A percentile compares a stretch with the other conserved stretches of the same genome.
Evolutionary conservation across 2,113 vertebrate genomes (phyloP).

Genomic region (Bos javanicus): DNA sequence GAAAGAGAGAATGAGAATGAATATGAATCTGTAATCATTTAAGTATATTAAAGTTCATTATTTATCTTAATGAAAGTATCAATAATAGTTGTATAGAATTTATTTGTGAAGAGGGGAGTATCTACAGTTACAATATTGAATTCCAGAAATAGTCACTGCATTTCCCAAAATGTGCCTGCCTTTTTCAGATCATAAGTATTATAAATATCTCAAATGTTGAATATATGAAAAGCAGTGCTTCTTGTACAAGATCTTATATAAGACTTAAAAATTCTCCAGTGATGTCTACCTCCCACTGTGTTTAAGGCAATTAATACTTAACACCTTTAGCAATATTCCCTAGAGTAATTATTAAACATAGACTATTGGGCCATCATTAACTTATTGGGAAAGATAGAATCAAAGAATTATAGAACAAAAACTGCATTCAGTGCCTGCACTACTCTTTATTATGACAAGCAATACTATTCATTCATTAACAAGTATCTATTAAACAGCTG

Average conservation of each 20-base stretch:
- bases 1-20: neutral
- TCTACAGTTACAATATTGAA: neutral
- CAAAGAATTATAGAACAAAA: neutral
- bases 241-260: neutral
- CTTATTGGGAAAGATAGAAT: constrained; percentile 18
- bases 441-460: neutral
- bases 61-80: neutral
- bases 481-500: neutral
- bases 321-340: constrained; percentile 39
- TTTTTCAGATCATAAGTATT: neutral
- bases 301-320: constrained; percentile 54
- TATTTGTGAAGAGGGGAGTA: neutral
- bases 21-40: neutral
- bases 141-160: neutral
- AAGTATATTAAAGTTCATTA: neutral
- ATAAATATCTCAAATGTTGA: constrained; percentile 19
- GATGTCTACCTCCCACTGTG: neutral
- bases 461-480: neutral
- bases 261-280: constrained; percentile 3
- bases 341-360: constrained; percentile 45
- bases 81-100: neutral
- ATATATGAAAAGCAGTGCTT: neutral
- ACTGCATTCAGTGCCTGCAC: neutral
- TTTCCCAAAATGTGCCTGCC: constrained; percentile 1
- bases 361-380: constrained; percentile 39